Conservation (phyloP, 2,888 invertebrate genomes). For the Eupeodes latifasciatus region DNA sequence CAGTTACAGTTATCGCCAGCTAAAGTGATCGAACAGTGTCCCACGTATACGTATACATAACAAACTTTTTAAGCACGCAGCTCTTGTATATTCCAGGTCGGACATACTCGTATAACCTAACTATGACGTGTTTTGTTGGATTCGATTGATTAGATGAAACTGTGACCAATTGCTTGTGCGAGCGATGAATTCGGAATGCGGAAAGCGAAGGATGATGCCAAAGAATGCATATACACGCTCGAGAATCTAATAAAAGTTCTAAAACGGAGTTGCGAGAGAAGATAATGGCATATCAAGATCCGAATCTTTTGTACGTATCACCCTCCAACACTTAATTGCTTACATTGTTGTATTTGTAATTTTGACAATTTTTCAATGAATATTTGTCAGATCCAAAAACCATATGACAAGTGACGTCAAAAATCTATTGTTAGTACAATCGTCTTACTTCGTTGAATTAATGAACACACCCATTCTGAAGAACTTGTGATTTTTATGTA, state of each 20-base stretch:
- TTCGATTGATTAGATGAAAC: slow-evolving; percentile 65
- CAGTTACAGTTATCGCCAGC: slow-evolving; percentile 65
- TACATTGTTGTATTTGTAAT: too few species aligned
- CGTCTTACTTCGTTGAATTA: too few species aligned
- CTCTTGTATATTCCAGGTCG: slow-evolving; percentile 42
- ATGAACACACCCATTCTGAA: too few species aligned
- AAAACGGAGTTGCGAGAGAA: neutral
- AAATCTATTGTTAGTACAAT: too few species aligned
- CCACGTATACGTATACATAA: slow-evolving; percentile 43
- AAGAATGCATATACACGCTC: slow-evolving; percentile 1
- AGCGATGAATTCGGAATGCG: slow-evolving; percentile 56
- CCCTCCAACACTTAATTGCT: too few species aligned
- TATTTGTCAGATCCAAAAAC: too few species aligned
- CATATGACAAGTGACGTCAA: too few species aligned
- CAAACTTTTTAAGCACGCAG: slow-evolving; percentile 35
- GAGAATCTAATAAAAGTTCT: slow-evolving; percentile 22
- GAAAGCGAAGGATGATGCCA: slow-evolving; percentile 50
- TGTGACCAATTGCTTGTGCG: slow-evolving; percentile 25
- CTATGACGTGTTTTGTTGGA: slow-evolving; percentile 44
- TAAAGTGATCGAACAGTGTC: slow-evolving; percentile 42
- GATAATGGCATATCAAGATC: too few species aligned
- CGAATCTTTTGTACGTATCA: too few species aligned
- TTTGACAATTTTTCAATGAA: too few species aligned
- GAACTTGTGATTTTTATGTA: too few species aligned
- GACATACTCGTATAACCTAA: neutral